phyloP scores from a whole-genome alignment of 1,140 invertebrate genomes.

The Tetranychus cinnabarinus region DNA sequence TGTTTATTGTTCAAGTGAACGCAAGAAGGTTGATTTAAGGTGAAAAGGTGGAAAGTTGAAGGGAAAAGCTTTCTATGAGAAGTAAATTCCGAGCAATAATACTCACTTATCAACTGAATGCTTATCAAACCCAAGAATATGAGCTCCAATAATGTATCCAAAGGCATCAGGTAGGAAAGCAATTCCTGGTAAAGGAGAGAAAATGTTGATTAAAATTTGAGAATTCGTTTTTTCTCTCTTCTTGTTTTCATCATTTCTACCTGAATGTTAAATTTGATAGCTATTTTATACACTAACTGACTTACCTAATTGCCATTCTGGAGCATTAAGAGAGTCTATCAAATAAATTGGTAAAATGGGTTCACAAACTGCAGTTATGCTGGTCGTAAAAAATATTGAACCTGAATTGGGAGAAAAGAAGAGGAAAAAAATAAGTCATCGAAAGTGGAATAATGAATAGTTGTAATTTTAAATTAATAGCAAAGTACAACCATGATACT shows the following conservation, averaged over 20 bases:
- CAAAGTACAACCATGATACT: not conserved
- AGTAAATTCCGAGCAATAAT: not conserved
- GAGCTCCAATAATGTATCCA: constrained; percentile 53
- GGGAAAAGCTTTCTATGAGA: not conserved
- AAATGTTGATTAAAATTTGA: not conserved
- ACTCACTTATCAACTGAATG: not conserved
- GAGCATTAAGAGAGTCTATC: constrained; percentile 38
- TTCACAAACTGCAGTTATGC: constrained; percentile 51
- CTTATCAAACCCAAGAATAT: constrained; percentile 34
- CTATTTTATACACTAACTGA: not conserved
- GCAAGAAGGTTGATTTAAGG: not conserved
- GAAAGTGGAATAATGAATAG: not conserved
- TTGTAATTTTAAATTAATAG: not conserved
- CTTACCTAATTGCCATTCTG: constrained; percentile 27
- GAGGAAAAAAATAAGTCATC: not conserved
- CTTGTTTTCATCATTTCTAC: not conserved
- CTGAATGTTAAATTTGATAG: not conserved
- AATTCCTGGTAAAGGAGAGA: constrained; percentile 27
- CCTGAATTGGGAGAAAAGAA: constrained; percentile 20
- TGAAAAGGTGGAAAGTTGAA: not conserved
- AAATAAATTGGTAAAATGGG: constrained; percentile 59
- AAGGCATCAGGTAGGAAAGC: constrained; percentile 60
- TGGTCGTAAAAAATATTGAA: constrained; percentile 45
- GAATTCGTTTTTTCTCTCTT: not conserved
- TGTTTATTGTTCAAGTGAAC: not conserved